A percentile compares a stretch with the other conserved stretches of the same genome.
These are phyloP conservation scores for Sigmodon hispidus DNA, from an alignment of 2,113 vertebrate genomes.

Conservation along the genomic window DNA sequence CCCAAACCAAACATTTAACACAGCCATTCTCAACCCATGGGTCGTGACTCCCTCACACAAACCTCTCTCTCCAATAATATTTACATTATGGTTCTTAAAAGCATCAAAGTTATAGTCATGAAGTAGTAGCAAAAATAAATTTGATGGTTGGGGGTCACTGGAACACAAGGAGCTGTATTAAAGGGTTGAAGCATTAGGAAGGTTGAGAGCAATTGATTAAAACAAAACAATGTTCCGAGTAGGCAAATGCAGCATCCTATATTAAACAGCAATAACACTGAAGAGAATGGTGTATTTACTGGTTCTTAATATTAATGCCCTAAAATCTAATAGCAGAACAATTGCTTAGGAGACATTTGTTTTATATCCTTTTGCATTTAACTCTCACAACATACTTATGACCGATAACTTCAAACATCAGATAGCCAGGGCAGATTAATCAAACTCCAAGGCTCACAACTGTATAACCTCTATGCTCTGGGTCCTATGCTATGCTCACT, in stretches of 20 bases:
- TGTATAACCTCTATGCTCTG: background rate
- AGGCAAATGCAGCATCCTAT: background rate
- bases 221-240: background rate
- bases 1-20: constrained; percentile 9
- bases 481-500: background rate
- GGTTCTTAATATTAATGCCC: constrained; percentile 15
- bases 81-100: background rate
- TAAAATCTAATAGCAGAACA: background rate
- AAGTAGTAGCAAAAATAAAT: background rate
- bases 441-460: background rate
- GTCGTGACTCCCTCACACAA: background rate
- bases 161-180: background rate
- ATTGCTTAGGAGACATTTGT: background rate
- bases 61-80: background rate
- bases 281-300: background rate
- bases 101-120: background rate
- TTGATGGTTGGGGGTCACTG: background rate
- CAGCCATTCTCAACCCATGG: background rate
- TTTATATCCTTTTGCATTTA: background rate
- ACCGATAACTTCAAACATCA: background rate
- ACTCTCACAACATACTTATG: background rate
- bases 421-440: background rate
- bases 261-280: background rate
- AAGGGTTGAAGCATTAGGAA: background rate
- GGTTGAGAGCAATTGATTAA: background rate